Conservation (phyloP, 2,888 invertebrate genomes). For the Siphlonurus alternatus region DNA sequence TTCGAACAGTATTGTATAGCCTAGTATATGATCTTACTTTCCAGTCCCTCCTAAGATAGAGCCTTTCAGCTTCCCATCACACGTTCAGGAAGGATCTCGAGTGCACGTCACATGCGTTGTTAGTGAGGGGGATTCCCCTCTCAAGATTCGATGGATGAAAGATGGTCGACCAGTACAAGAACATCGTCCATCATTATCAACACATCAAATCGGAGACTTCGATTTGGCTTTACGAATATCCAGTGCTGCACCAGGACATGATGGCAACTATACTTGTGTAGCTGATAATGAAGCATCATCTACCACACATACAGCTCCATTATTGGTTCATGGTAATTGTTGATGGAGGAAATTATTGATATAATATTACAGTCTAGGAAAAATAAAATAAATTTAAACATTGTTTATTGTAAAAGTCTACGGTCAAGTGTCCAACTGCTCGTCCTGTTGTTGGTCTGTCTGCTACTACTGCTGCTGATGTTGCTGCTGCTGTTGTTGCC, state of each 20-base stretch:
- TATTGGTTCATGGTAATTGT: slow-evolving; percentile 15
- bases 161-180: slow-evolving; percentile 15
- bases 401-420: no score
- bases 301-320: slow-evolving; percentile 11
- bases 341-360: no score
- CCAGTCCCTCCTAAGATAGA: slow-evolving; percentile 34
- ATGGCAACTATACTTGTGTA: slow-evolving; percentile 19
- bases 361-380: no score
- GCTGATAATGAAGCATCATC: slow-evolving; percentile 13
- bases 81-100: slow-evolving; percentile 29
- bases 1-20: no score
- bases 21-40: slow-evolving; percentile 18
- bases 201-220: slow-evolving; percentile 17
- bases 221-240: slow-evolving; percentile 15
- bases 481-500: slow-evolving; percentile 2
- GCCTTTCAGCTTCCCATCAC: slow-evolving; percentile 30
- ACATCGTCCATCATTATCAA: slow-evolving; percentile 13
- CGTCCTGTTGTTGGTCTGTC: neutral
- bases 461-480: neutral
- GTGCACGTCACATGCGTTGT: slow-evolving; percentile 33
- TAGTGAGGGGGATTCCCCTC: slow-evolving; percentile 35
- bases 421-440: no score
- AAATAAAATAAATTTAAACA: no score
- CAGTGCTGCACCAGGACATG: slow-evolving; percentile 14
- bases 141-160: slow-evolving; percentile 35